Conservation (phyloP, 2,113 vertebrate genomes). For the Cnemophilus loriae region DNA sequence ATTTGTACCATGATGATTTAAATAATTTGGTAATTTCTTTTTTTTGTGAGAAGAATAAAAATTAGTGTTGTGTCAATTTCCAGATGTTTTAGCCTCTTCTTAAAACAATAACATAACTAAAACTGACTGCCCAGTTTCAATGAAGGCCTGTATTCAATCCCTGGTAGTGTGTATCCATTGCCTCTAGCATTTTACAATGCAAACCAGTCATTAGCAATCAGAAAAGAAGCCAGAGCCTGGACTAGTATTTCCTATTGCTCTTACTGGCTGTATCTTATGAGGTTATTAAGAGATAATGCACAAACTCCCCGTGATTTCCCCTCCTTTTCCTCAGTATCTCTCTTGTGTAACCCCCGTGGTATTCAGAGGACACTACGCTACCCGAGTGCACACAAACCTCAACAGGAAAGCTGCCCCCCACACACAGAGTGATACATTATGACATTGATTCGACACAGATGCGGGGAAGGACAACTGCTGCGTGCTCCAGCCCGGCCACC, state of each 20-base stretch:
- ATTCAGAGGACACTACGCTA: neutral
- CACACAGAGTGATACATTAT: no score
- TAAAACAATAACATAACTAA: neutral
- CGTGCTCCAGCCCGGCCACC: neutral
- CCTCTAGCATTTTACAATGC: neutral
- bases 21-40: neutral
- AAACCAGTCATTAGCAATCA: neutral
- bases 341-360: fast-evolving
- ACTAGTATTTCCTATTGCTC: neutral
- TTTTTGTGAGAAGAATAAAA: neutral
- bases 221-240: neutral
- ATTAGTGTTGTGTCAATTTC: neutral
- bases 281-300: neutral
- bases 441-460: neutral
- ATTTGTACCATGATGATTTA: neutral
- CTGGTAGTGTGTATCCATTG: neutral
- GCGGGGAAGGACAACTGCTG: neutral
- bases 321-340: neutral
- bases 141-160: neutral
- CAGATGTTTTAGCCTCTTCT: neutral
- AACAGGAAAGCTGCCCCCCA: neutral
- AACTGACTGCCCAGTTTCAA: neutral
- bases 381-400: neutral
- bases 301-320: neutral
- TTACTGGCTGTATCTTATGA: neutral